A percentile compares a stretch with the other conserved stretches of the same genome.
These are phyloP conservation scores for Hirtodrosophila cameraria DNA, from an alignment of 2,888 invertebrate genomes.

Conservation along the genomic window DNA sequence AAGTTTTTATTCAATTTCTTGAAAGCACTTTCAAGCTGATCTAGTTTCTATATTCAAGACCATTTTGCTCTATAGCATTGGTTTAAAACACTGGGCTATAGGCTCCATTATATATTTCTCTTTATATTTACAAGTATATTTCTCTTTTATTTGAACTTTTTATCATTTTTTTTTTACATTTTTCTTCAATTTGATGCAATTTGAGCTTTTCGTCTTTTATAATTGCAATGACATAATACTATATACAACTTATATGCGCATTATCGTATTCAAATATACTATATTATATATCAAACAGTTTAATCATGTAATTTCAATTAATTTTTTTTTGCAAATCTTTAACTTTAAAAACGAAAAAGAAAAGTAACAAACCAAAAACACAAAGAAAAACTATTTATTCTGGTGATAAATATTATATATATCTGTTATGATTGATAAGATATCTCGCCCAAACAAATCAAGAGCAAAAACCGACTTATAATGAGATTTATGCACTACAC, in stretches of 20 bases:
- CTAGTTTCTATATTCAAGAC: conserved; percentile 13
- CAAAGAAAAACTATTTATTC: conserved; percentile 71
- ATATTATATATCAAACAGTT: conserved; percentile 45
- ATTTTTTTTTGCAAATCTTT: conserved; percentile 46
- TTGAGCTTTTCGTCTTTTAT: conserved; percentile 42
- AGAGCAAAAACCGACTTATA: conserved; percentile 1
- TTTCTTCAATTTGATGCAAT: conserved; percentile 20
- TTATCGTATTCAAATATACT: conserved; percentile 48
- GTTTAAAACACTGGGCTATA: conserved; percentile 31
- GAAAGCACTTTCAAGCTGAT: conserved; percentile 32
- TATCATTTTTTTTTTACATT: neutral
- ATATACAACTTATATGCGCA: conserved; percentile 50
- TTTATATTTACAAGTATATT: neutral
- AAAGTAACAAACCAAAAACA: conserved; percentile 41
- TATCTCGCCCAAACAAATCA: conserved; percentile 13
- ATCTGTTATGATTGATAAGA: conserved; percentile 22
- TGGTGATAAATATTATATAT: conserved; percentile 18
- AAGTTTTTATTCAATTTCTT: conserved; percentile 3
- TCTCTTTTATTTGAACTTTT: neutral
- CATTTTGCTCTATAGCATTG: conserved; percentile 28
- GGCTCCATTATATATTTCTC: conserved; percentile 11
- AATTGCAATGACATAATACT: conserved; percentile 53
- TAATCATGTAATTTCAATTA: conserved; percentile 43
- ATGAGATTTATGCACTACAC: conserved; percentile 27
- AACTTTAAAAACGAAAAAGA: conserved; percentile 22